Evolutionary conservation across 2,113 vertebrate genomes (phyloP).

Genomic region (Aviceda subcristata): DNA sequence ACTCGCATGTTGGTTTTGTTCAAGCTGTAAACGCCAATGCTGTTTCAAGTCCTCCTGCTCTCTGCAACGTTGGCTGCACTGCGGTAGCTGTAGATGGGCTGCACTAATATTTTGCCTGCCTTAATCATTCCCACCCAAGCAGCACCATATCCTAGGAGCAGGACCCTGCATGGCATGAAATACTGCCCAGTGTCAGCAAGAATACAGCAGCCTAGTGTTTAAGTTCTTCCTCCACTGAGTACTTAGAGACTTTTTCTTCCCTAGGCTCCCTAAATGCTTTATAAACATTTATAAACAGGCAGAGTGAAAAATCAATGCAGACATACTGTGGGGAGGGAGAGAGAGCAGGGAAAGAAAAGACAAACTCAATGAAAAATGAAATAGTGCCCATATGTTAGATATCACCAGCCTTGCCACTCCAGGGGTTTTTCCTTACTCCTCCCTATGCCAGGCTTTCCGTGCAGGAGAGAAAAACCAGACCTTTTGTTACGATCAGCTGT

Average conservation of each 20-base stretch:
- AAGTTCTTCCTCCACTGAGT: constrained; percentile 9
- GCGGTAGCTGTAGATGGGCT: background rate
- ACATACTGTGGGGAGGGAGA: background rate
- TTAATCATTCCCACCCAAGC: background rate
- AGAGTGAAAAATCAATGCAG: constrained; percentile 56
- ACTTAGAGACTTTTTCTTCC: constrained; percentile 4
- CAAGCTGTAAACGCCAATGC: background rate
- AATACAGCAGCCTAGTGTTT: background rate
- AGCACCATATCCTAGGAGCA: background rate
- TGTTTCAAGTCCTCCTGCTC: background rate
- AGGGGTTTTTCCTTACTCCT: background rate
- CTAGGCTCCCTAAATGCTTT: constrained; percentile 38
- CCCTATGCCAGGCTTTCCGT: background rate
- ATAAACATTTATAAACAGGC: constrained; percentile 58
- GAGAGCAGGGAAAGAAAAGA: background rate
- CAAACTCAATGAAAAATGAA: constrained; percentile 16
- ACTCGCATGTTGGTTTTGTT: background rate
- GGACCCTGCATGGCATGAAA: background rate
- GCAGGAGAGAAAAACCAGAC: background rate
- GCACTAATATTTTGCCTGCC: background rate
- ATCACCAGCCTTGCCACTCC: background rate
- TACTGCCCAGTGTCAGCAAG: background rate
- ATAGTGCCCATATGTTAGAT: background rate
- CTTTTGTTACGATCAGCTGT: background rate
- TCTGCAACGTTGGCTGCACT: background rate